Evolutionary conservation across 2,113 vertebrate genomes (phyloP), one percentile per base, ranked within the genome.

Genomic region (Acanthisitta chloris): DNA sequence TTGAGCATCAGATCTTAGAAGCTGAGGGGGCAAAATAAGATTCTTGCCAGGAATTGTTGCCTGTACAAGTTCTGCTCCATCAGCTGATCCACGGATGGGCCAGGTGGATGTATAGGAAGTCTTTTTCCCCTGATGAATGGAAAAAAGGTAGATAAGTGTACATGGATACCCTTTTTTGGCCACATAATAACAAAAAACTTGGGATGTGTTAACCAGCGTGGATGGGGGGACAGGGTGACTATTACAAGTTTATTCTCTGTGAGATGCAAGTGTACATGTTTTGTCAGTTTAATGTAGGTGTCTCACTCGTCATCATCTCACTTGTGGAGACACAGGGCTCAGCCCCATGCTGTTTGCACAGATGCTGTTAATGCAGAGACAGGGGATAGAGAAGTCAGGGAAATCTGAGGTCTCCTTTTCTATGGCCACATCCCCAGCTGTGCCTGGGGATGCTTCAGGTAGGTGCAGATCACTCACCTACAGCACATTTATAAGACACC

Each of bases 401-500:
- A 34, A 69, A 59, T 54, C 45, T 18, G 42, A 49, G 51, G 34
- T 78, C 23, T 59, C 8, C 34, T 69, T 43, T 59, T 52, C 54
- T 65, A 8, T 1, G 6, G n/a, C 40, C n/a, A n/a, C 48, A 43
- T 76, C 45, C 28, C 48, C 57, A n/a, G 29, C 21, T n/a, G 51
- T 87, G 13, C 43, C 5, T 1, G 2, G 23, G 48, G 40, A 21
- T 18, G 6, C 66, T 92, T 62, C 4, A 6, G 31, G 12, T 58
- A 10, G 61, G 29, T 46, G 59, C 24, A 59, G 31, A 33, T 31
- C 49, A 18, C 24, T 45, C 33, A 19, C 10, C 28, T 51, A 21
- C 40, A 57, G 8, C 40, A 33, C 17, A 6, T 67, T 49, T 54
- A 25, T 17, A 17, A 28, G 18, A 62, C 0, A 0, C 16, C 1